phyloP scores from a whole-genome alignment of 2,888 invertebrate genomes.

The Apocheima hispidaria region DNA sequence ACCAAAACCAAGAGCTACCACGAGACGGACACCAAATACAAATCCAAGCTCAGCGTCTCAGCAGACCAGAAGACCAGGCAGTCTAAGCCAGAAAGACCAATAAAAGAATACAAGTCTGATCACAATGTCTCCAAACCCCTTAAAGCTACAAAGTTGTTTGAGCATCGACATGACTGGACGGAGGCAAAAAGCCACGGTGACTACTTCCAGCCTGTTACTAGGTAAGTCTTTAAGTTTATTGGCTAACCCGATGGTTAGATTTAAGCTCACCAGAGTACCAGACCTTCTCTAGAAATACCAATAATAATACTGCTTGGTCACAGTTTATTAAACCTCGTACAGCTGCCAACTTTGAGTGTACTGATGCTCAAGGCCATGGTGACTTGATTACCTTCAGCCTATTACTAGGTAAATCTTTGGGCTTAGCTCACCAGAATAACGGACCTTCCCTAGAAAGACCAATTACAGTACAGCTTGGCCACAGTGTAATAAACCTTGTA shows the following conservation, averaged over 20 bases:
- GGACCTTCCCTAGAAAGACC: neutral
- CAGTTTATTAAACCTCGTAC: no score
- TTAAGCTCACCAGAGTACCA: neutral
- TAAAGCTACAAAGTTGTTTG: slow-evolving; percentile 66
- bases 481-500: no score
- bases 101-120: slow-evolving; percentile 73
- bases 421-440: neutral
- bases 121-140: slow-evolving; percentile 68
- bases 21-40: slow-evolving; percentile 65
- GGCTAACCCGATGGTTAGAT: neutral
- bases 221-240: slow-evolving; percentile 13
- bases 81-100: slow-evolving; percentile 60
- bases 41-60: slow-evolving; percentile 64
- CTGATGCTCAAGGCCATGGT: no score
- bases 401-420: no score
- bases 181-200: slow-evolving; percentile 62
- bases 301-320: no score
- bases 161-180: slow-evolving; percentile 57
- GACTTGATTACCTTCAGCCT: no score
- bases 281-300: neutral
- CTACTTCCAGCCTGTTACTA: slow-evolving; percentile 67
- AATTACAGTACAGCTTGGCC: no score
- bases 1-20: slow-evolving; percentile 68
- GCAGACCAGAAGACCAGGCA: slow-evolving; percentile 68
- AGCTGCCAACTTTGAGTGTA: no score